Percentiles rank a stretch among this genome's conserved stretches.
phyloP scores from a whole-genome alignment of 2,888 invertebrate species.

The Hedya salicella region DNA sequence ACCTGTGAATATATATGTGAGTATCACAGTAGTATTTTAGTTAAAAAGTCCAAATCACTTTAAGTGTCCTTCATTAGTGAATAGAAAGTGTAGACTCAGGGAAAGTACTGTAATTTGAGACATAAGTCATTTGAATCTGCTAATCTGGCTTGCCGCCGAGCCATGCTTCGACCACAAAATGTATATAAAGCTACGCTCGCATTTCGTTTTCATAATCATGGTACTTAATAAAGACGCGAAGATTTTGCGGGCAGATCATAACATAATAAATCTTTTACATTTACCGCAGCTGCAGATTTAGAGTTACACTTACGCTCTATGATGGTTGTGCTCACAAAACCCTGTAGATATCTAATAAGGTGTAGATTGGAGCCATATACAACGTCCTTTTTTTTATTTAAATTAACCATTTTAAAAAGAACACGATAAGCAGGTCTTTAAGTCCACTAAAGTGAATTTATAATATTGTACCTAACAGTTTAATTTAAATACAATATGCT shows the following conservation, averaged over 20 bases:
- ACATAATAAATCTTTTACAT: not conserved
- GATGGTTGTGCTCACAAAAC: too few relatives aligned
- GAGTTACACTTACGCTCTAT: conserved; percentile 6
- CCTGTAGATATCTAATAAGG: too few relatives aligned
- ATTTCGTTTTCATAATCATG: conserved; percentile 12
- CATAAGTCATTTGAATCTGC: conserved; percentile 13
- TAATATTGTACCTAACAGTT: too few relatives aligned
- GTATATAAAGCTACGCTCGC: not conserved
- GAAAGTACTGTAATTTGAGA: conserved; percentile 28
- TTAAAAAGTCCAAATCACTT: conserved; percentile 2
- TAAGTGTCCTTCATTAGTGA: conserved; percentile 10
- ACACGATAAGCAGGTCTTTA: too few relatives aligned
- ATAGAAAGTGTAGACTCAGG: conserved; percentile 20
- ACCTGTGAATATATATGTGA: too few relatives aligned
- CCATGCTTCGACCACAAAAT: conserved; percentile 21
- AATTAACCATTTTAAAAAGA: too few relatives aligned
- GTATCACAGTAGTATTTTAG: not conserved
- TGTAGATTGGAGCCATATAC: too few relatives aligned
- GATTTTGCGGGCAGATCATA: not conserved
- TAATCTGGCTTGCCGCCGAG: conserved; percentile 32
- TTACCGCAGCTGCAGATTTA: not conserved
- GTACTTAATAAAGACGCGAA: not conserved
- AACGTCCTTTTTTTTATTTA: too few relatives aligned
- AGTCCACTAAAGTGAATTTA: too few relatives aligned
- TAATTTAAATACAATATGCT: too few relatives aligned